Evolutionary conservation across 2,113 vertebrate genomes (phyloP), one percentile per base, ranked within the genome.

Genomic region (Ceuthmochares aereus): DNA sequence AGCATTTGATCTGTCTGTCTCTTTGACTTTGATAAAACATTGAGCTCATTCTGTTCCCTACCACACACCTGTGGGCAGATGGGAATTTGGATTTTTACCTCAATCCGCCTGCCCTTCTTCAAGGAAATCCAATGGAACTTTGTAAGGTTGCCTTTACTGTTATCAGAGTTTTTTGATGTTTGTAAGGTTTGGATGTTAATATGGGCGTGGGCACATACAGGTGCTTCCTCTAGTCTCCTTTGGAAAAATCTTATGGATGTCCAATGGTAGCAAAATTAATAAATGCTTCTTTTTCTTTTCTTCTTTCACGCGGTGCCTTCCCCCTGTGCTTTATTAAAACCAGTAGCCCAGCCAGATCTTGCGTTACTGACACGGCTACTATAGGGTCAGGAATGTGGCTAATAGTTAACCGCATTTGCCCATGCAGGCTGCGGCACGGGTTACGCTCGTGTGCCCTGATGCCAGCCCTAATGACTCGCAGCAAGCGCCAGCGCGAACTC

Each of bases 1-100:
- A 3, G 26, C 1, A 0, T 79, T 83, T 0, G 0, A 37, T 56
- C 56, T 56, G 43, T 55, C 55, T 1, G 0, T 36, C 19, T 55
- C 37, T 80, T 15, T 54, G 43, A 36, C 43, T 10, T 47, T 6
- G 25, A 52, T 52, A 52, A 43, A 37, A 16, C 37, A 36, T 3
- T 78, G 29, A n/a, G 55, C n/a, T 92, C 3, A 4, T 4, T 0
- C 23, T 43, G 34, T 55, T 94, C 12, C 34, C 30, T 17, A 2
- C 36, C 2, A 2, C 30, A 29, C 22, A 20, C 27, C 27, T 55
- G 14, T 66, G 64, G 7, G 25, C 40, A 29, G 54, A 42, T 7
- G 14, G 72, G 14, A 36, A 37, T 62, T 37, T 51, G 27, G 14
- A 8, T 78, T 93, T 81, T 67, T 70, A n/a, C 52, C 43, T 78